These are phyloP conservation scores for Globia sparganii DNA, from an alignment of 2,888 invertebrate genomes.

Conservation along the genomic window DNA sequence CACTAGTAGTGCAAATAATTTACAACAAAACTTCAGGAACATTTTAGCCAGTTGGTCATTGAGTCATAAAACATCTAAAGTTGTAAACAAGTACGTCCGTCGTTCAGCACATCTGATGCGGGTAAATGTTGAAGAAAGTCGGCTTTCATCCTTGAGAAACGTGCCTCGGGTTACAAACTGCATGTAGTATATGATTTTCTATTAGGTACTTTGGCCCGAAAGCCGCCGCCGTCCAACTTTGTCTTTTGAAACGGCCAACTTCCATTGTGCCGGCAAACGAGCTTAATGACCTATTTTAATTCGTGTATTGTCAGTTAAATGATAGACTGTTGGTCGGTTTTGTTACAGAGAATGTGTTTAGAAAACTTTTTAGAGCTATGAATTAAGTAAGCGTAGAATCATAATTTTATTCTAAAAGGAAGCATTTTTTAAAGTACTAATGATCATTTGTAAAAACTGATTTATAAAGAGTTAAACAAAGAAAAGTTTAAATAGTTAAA, in stretches of 20 bases:
- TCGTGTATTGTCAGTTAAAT: slow-evolving; percentile 57
- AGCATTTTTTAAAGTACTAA: background rate
- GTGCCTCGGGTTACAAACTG: slow-evolving; percentile 68
- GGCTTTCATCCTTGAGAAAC: slow-evolving; percentile 68
- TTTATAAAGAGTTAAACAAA: background rate
- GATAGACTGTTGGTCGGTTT: slow-evolving; percentile 33
- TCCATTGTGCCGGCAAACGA: slow-evolving; percentile 57
- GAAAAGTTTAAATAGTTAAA: background rate
- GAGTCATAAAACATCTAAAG: slow-evolving; percentile 37
- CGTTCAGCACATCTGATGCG: slow-evolving; percentile 59
- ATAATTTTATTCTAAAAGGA: background rate
- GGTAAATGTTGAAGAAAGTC: slow-evolving; percentile 67
- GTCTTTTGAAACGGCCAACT: slow-evolving; percentile 60
- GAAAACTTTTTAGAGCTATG: slow-evolving; percentile 10
- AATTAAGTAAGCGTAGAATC: slow-evolving; percentile 4
- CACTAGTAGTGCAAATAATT: background rate
- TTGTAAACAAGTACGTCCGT: slow-evolving; percentile 47
- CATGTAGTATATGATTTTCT: slow-evolving; percentile 71
- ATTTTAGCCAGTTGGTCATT: slow-evolving; percentile 13
- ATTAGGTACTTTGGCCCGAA: slow-evolving; percentile 65
- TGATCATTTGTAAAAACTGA: background rate
- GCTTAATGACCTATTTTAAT: slow-evolving; percentile 65
- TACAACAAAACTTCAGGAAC: slow-evolving; percentile 17
- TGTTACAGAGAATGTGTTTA: slow-evolving; percentile 24
- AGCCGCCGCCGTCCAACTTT: slow-evolving; percentile 60